phyloP scores from a whole-genome alignment of 2,797 vertebrate genomes.

The Staurois parvus region DNA sequence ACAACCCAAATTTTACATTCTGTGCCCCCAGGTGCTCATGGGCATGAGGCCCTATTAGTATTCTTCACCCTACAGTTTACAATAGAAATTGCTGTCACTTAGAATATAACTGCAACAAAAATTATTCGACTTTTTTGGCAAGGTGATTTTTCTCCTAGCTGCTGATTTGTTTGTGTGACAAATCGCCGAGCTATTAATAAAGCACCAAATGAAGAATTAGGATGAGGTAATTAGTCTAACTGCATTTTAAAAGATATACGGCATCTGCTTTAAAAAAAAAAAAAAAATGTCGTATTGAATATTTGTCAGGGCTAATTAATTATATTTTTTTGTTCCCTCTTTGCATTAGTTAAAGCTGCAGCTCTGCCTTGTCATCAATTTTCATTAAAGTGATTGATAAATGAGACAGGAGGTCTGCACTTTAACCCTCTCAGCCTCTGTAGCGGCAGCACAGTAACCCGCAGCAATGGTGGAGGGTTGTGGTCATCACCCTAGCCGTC shows the following conservation, averaged over 20 bases:
- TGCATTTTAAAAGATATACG: slow-evolving; percentile 48
- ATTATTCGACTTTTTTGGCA: slow-evolving; percentile 3
- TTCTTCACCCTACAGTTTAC: background rate
- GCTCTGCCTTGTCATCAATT: slow-evolving; percentile 46
- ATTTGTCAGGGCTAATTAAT: slow-evolving; percentile 58
- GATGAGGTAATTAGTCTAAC: slow-evolving; percentile 57
- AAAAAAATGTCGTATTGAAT: slow-evolving; percentile 48
- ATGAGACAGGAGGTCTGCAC: slow-evolving; percentile 20
- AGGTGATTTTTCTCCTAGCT: slow-evolving; percentile 43
- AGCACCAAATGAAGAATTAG: slow-evolving; percentile 52
- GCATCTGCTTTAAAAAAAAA: slow-evolving; percentile 27
- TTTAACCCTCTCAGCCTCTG: slow-evolving; percentile 11
- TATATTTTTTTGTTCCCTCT: slow-evolving; percentile 51
- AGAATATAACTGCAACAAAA: background rate
- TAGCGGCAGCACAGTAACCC: too few relatives aligned
- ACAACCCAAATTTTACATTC: too few relatives aligned
- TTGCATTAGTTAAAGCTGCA: slow-evolving; percentile 48
- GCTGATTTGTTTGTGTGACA: slow-evolving; percentile 53
- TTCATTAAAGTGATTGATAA: slow-evolving; percentile 53
- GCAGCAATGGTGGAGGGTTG: too few relatives aligned
- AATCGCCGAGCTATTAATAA: slow-evolving; percentile 48
- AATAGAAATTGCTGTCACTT: background rate
- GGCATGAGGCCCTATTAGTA: too few relatives aligned
- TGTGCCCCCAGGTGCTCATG: too few relatives aligned
- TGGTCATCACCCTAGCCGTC: too few relatives aligned